These are phyloP conservation scores for Melangyna quadrimaculata DNA, from an alignment of 2,888 invertebrate genomes.

Conservation along the genomic window DNA sequence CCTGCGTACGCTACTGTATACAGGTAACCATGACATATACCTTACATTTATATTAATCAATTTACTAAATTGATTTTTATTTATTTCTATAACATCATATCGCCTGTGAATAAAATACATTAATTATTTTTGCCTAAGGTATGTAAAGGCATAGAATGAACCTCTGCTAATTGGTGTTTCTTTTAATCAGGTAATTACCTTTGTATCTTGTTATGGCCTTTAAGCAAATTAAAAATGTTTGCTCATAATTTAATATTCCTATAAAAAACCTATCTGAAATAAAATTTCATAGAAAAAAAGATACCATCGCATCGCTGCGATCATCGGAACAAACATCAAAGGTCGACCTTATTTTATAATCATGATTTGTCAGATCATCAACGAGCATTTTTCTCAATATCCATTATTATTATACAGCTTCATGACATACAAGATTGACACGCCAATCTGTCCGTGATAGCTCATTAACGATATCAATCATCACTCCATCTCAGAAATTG, in stretches of 20 bases:
- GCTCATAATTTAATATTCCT: not conserved
- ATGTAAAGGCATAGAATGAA: no score
- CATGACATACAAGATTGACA: conserved; percentile 71
- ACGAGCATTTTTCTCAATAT: conserved; percentile 39
- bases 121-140: no score
- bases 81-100: no score
- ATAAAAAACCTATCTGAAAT: not conserved
- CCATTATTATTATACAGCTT: conserved; percentile 49
- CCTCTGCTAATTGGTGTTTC: not conserved
- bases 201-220: not conserved
- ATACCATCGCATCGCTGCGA: not conserved
- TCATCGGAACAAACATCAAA: not conserved
- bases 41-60: no score
- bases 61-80: no score
- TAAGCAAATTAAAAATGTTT: conserved; percentile 3
- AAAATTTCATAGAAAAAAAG: not conserved
- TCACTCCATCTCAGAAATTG: conserved; percentile 65
- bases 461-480: conserved; percentile 72
- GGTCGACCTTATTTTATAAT: conserved; percentile 56
- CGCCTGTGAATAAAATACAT: no score
- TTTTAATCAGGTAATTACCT: conserved; percentile 8
- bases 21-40: no score
- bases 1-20: no score
- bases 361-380: conserved; percentile 69
- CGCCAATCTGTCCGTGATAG: conserved; percentile 69